A percentile compares a stretch with the other conserved stretches of the same genome.
These are phyloP conservation scores for Sciurus vulgaris DNA, from an alignment of 2,797 vertebrate genomes.

Conservation along the genomic window DNA sequence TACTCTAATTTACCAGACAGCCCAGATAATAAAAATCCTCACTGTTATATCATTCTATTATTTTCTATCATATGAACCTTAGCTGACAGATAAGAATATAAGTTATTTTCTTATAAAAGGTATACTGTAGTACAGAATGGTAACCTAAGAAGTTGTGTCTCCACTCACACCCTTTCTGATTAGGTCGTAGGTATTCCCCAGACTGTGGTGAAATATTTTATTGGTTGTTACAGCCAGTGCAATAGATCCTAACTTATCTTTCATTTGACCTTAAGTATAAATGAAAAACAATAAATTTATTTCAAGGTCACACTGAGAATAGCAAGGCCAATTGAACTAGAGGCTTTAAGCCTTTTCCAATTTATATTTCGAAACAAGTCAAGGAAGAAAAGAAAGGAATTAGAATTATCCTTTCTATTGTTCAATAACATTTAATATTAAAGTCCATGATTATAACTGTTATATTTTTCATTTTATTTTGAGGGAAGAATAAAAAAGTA, in stretches of 20 bases:
- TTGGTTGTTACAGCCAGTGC: constrained; percentile 63
- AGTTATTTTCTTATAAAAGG: constrained; percentile 22
- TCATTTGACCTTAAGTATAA: constrained; percentile 87
- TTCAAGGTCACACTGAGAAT: constrained; percentile 81
- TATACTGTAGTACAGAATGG: not conserved
- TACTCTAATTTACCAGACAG: not conserved
- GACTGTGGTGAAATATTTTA: constrained; percentile 81
- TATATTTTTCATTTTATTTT: constrained; percentile 28
- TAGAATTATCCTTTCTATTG: constrained; percentile 73
- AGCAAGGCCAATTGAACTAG: constrained; percentile 77
- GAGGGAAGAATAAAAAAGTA: constrained; percentile 37
- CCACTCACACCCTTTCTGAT: constrained; percentile 63
- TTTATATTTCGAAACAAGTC: constrained; percentile 81
- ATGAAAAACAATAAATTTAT: constrained; percentile 86
- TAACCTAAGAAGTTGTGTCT: constrained; percentile 62
- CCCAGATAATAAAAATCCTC: constrained; percentile 27
- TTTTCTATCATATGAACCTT: not conserved
- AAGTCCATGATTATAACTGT: constrained; percentile 41
- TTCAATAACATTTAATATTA: constrained; percentile 79
- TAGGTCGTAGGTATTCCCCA: constrained; percentile 73
- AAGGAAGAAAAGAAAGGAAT: constrained; percentile 76
- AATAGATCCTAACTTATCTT: constrained; percentile 81
- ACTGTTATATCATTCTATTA: not conserved
- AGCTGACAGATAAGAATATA: constrained; percentile 54
- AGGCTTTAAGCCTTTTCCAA: constrained; percentile 57